Evolutionary conservation across 2,888 invertebrate species (phyloP).

Genomic region (Archips xylosteana): DNA sequence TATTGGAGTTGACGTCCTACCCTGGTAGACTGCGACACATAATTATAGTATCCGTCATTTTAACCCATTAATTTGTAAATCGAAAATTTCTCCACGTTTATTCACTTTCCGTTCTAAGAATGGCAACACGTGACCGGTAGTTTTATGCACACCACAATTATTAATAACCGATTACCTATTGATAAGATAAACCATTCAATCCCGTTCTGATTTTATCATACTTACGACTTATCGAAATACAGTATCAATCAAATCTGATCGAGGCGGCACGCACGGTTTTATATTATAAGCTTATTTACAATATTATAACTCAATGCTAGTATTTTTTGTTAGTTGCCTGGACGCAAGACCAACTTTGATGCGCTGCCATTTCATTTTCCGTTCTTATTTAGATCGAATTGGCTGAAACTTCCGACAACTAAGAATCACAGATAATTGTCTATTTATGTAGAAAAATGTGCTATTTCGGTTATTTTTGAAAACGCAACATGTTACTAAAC

Average conservation of each 20-base stretch:
- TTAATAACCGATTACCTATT: conserved; percentile 26
- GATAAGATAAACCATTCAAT: conserved; percentile 56
- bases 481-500: not conserved
- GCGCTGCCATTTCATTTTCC: not conserved
- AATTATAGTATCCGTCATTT: not conserved
- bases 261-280: conserved; percentile 55
- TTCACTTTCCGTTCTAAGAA: not conserved
- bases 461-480: not conserved
- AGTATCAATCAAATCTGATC: conserved; percentile 49
- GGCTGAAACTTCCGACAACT: not conserved
- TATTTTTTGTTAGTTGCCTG: not conserved
- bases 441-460: not conserved
- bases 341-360: not conserved
- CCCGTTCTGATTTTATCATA: conserved; percentile 51
- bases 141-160: conserved; percentile 24
- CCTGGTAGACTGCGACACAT: not conserved
- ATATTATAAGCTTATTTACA: not conserved
- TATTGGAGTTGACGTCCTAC: not conserved
- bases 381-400: not conserved
- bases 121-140: conserved; percentile 15
- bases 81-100: not conserved
- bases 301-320: not conserved
- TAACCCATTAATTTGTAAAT: not conserved
- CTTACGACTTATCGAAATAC: conserved; percentile 48
- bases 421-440: not conserved